Evolutionary conservation across 2,797 vertebrate genomes (phyloP).

Genomic region (Gila robusta): DNA sequence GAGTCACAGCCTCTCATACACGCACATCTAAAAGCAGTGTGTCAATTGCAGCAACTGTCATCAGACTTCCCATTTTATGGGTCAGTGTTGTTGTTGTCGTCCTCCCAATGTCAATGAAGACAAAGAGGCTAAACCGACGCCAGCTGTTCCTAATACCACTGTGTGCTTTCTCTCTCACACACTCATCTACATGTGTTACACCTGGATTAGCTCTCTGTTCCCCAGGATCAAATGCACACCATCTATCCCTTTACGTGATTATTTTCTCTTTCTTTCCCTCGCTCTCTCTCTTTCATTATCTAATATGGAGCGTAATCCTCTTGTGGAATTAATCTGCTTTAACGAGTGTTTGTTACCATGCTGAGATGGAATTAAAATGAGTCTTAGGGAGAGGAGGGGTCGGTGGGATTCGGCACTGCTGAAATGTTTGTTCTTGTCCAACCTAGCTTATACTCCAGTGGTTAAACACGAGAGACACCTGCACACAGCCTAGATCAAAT

Average conservation of each 20-base stretch:
- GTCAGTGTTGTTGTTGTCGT: slow-evolving; percentile 53
- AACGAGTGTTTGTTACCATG: slow-evolving; percentile 76
- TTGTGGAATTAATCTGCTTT: slow-evolving; percentile 82
- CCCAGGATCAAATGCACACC: slow-evolving; percentile 72
- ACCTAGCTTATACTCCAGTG: slow-evolving; percentile 28
- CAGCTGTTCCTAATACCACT: slow-evolving; percentile 51
- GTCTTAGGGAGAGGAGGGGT: slow-evolving; percentile 32
- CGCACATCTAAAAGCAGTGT: slow-evolving; percentile 41
- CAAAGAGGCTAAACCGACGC: slow-evolving; percentile 44
- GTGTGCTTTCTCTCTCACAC: slow-evolving; percentile 33
- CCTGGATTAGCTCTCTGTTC: slow-evolving; percentile 77
- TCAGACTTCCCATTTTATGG: slow-evolving; percentile 49
- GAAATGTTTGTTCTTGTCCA: slow-evolving; percentile 49
- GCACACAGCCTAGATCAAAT: slow-evolving; percentile 9
- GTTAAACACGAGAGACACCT: slow-evolving; percentile 30
- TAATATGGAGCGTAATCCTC: slow-evolving; percentile 79
- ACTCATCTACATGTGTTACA: slow-evolving; percentile 67
- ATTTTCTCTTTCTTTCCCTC: slow-evolving; percentile 51
- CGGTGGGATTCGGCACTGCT: not conserved
- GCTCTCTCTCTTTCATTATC: slow-evolving; percentile 71
- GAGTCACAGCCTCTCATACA: slow-evolving; percentile 33
- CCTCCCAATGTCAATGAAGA: slow-evolving; percentile 52
- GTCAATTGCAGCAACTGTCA: slow-evolving; percentile 44
- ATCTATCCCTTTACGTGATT: slow-evolving; percentile 62
- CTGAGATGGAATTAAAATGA: slow-evolving; percentile 75